phyloP scores from a whole-genome alignment of 2,888 invertebrate species.

The Drosophila limbata region DNA sequence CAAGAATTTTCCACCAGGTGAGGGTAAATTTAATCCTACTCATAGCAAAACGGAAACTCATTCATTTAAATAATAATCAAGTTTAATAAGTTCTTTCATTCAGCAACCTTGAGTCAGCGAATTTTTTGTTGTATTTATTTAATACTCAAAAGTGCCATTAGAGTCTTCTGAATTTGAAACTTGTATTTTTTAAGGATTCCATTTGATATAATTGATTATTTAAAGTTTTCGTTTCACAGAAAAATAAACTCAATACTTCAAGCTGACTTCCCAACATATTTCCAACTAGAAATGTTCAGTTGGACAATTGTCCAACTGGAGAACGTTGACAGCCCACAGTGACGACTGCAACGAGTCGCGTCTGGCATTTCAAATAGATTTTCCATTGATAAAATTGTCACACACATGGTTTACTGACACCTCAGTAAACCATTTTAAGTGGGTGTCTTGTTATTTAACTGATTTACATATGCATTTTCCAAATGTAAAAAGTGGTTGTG shows the following conservation, averaged over 20 bases:
- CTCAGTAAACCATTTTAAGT: slow-evolving; percentile 22
- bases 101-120: slow-evolving; percentile 19
- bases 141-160: neutral
- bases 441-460: slow-evolving; percentile 21
- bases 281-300: slow-evolving; percentile 28
- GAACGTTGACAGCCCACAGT: slow-evolving; percentile 23
- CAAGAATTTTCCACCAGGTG: slow-evolving; percentile 82
- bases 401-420: slow-evolving; percentile 31
- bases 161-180: neutral
- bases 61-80: slow-evolving; percentile 32
- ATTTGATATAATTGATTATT: slow-evolving; percentile 3
- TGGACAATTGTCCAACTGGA: slow-evolving; percentile 5
- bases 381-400: slow-evolving; percentile 58
- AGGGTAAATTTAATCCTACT: slow-evolving; percentile 35
- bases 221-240: neutral
- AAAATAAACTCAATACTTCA: too few species aligned
- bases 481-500: slow-evolving; percentile 20
- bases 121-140: neutral
- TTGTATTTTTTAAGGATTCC: neutral
- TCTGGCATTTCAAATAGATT: slow-evolving; percentile 49
- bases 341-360: slow-evolving; percentile 26
- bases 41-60: slow-evolving; percentile 2
- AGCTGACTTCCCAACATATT: slow-evolving; percentile 6
- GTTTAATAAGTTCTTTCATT: slow-evolving; percentile 23
- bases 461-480: slow-evolving; percentile 43